Evolutionary conservation across 2,888 invertebrate genomes (phyloP).

Genomic region (Dasypogon diadema): DNA sequence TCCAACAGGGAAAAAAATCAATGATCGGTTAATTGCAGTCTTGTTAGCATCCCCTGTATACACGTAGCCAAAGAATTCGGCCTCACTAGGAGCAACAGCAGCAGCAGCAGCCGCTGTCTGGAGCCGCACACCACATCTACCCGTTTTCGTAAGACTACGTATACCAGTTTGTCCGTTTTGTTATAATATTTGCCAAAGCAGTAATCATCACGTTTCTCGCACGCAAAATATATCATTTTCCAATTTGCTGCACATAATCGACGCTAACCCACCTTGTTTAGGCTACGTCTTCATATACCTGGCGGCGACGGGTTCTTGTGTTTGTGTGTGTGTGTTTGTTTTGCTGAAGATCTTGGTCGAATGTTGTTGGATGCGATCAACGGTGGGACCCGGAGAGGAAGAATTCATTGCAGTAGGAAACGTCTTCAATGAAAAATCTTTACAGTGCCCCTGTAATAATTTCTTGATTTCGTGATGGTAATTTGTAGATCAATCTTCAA

Average conservation of each 20-base stretch:
- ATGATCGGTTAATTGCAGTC: slow-evolving; percentile 40
- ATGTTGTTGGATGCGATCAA: not conserved
- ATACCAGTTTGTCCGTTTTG: slow-evolving; percentile 32
- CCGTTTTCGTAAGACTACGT: not conserved
- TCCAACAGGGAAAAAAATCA: slow-evolving; percentile 22
- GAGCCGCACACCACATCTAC: not conserved
- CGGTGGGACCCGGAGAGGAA: not conserved
- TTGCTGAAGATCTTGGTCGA: slow-evolving; percentile 4
- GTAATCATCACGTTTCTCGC: slow-evolving; percentile 55
- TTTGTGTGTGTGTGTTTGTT: slow-evolving; percentile 32
- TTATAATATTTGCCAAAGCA: slow-evolving; percentile 47
- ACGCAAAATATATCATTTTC: slow-evolving; percentile 56
- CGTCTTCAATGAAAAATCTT: not conserved
- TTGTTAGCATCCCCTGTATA: slow-evolving; percentile 32
- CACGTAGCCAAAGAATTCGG: not conserved
- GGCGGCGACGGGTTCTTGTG: slow-evolving; percentile 22
- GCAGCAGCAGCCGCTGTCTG: slow-evolving; percentile 3
- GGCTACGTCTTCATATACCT: slow-evolving; percentile 29
- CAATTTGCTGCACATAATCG: slow-evolving; percentile 54
- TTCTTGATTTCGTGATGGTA: too few species aligned
- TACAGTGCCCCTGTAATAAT: not conserved
- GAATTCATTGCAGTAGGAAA: not conserved
- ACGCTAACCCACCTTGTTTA: slow-evolving; percentile 23
- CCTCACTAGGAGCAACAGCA: not conserved
- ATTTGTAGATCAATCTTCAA: too few species aligned